Conservation (phyloP, 2,888 invertebrate genomes). For the Junonia oenone region DNA sequence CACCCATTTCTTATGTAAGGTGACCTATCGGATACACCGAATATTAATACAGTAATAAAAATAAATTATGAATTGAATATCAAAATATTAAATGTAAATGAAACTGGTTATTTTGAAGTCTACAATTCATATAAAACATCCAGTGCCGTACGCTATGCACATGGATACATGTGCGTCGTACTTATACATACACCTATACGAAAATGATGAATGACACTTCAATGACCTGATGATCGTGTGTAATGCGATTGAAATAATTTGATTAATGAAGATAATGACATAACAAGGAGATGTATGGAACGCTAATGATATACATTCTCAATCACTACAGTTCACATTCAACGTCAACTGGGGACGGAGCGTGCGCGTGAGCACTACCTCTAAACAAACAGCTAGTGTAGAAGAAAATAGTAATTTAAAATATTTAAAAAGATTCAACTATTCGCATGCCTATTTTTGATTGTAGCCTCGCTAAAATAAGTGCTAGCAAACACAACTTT, state of each 20-base stretch:
- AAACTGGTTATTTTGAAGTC: slow-evolving; percentile 6
- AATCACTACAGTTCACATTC: slow-evolving; percentile 71
- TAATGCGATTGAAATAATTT: slow-evolving; percentile 13
- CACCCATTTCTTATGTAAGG: neutral
- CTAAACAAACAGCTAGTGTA: slow-evolving; percentile 27
- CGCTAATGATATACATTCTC: slow-evolving; percentile 51
- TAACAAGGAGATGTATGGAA: slow-evolving; percentile 25
- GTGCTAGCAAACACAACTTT: neutral
- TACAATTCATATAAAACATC: neutral
- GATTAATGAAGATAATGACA: slow-evolving; percentile 22
- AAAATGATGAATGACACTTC: slow-evolving; percentile 4
- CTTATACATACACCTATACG: neutral
- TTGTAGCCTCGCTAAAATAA: neutral
- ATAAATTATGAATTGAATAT: neutral
- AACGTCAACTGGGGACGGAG: slow-evolving; percentile 49
- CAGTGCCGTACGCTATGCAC: neutral
- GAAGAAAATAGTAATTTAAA: slow-evolving; percentile 5
- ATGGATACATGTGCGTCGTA: slow-evolving; percentile 14
- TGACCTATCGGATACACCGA: neutral
- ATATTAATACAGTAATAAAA: neutral
- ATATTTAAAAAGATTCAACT: neutral
- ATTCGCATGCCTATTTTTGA: slow-evolving; percentile 11
- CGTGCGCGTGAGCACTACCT: slow-evolving; percentile 47
- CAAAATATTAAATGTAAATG: neutral
- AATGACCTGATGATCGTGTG: neutral